Evolutionary conservation across 1,140 invertebrate species (phyloP).

Genomic region (Drosophila orena): DNA sequence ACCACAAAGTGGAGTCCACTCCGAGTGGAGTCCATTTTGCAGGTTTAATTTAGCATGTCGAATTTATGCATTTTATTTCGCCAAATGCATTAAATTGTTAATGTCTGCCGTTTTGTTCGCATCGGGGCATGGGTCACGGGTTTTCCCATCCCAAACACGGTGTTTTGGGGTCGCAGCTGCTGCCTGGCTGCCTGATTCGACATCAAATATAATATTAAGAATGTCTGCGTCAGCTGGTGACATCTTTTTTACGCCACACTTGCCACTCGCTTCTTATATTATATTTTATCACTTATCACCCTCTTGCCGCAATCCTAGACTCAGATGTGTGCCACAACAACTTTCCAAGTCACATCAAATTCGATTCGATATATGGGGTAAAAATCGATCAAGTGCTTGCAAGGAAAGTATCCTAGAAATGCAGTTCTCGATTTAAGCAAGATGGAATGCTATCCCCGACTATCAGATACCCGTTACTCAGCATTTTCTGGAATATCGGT

Average conservation of each 20-base stretch:
- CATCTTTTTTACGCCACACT: constrained; percentile 48
- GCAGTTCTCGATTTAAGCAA: too few relatives aligned
- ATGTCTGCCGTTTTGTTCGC: constrained; percentile 36
- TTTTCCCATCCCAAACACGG: neutral
- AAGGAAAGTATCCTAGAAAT: too few relatives aligned
- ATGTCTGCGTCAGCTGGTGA: constrained; percentile 70
- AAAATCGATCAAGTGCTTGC: neutral
- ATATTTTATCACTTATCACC: constrained; percentile 37
- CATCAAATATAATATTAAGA: constrained; percentile 84
- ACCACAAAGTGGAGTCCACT: constrained; percentile 19
- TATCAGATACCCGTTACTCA: too few relatives aligned
- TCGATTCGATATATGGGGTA: neutral
- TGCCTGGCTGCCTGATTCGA: constrained; percentile 47
- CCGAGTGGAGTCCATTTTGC: constrained; percentile 40
- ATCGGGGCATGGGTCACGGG: constrained; percentile 15
- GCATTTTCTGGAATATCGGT: too few relatives aligned
- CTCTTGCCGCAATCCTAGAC: constrained; percentile 15
- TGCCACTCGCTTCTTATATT: constrained; percentile 20
- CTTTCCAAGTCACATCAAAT: neutral
- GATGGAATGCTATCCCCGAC: too few relatives aligned
- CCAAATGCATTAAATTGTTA: constrained; percentile 59
- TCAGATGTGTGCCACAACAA: neutral
- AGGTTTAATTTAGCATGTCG: constrained; percentile 51
- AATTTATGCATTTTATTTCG: constrained; percentile 67
- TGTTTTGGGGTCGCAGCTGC: constrained; percentile 55